Conservation (phyloP, 2,888 invertebrate species). For the Netelia inedita region DNA sequence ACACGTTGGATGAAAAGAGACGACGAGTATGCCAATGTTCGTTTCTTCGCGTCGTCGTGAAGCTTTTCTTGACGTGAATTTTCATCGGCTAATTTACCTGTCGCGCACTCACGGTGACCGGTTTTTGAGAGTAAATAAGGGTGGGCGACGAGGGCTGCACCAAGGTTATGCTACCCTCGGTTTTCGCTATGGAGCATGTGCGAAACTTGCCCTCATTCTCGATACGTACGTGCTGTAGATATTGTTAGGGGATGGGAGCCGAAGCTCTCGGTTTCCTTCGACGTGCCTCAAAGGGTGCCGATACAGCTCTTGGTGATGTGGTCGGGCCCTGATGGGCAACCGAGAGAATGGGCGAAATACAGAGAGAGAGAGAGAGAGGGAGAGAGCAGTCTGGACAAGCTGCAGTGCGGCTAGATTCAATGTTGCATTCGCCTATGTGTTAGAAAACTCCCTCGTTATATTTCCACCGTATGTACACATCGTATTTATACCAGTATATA, state of each 20-base stretch:
- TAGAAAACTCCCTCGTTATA: conserved; percentile 32
- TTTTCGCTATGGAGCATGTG: neutral
- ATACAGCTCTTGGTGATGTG: conserved; percentile 43
- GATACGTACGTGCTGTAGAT: neutral
- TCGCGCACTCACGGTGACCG: conserved; percentile 14
- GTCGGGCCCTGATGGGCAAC: conserved; percentile 27
- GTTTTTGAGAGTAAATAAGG: conserved; percentile 23
- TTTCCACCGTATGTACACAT: neutral
- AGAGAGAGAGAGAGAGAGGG: neutral
- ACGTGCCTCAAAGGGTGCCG: conserved; percentile 62
- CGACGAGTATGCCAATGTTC: neutral
- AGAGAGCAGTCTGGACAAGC: conserved; percentile 9
- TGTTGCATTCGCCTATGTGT: conserved; percentile 27
- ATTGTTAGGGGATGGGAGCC: neutral
- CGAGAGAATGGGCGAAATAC: conserved; percentile 2
- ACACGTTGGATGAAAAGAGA: neutral
- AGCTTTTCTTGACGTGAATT: conserved; percentile 30
- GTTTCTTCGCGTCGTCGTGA: neutral
- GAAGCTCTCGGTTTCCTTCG: conserved; percentile 38
- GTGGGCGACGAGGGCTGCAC: neutral
- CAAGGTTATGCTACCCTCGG: no score
- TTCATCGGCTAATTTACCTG: conserved; percentile 56
- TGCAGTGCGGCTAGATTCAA: conserved; percentile 3
- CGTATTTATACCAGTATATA: conserved; percentile 1
- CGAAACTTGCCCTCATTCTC: conserved; percentile 41